Conservation (phyloP, 2,113 vertebrate species). For the Ifrita kowaldi region DNA sequence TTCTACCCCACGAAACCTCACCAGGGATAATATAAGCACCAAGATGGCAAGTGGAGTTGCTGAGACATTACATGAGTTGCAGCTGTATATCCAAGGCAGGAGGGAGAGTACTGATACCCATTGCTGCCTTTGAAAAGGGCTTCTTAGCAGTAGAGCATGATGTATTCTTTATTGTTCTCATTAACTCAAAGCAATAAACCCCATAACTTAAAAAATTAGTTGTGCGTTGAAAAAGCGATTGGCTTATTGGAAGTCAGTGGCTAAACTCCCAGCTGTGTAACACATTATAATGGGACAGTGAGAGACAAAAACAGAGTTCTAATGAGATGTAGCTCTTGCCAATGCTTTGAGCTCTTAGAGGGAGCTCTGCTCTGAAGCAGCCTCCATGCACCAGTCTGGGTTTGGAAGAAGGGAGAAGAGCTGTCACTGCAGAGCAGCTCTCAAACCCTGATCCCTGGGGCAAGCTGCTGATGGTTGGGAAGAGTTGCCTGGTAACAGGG, state of each 20-base stretch:
- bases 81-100: not conserved
- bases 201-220: not conserved
- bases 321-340: not conserved
- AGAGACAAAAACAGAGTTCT: not conserved
- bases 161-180: not conserved
- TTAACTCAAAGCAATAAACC: not conserved
- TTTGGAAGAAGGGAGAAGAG: not conserved
- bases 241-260: not conserved
- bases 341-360: not conserved
- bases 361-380: not conserved
- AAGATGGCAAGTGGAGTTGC: not conserved
- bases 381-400: accelerated
- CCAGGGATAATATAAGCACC: not conserved
- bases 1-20: not conserved
- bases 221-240: not conserved
- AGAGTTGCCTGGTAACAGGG: slow-evolving; percentile 3
- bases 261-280: not conserved
- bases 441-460: not conserved
- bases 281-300: not conserved
- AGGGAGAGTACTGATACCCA: not conserved
- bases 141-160: not conserved
- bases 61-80: not conserved
- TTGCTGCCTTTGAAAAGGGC: not conserved
- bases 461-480: not conserved
- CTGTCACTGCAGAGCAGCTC: not conserved